These are phyloP conservation scores for Cantharis nigra DNA, from an alignment of 2,888 invertebrate species.

Conservation along the genomic window DNA sequence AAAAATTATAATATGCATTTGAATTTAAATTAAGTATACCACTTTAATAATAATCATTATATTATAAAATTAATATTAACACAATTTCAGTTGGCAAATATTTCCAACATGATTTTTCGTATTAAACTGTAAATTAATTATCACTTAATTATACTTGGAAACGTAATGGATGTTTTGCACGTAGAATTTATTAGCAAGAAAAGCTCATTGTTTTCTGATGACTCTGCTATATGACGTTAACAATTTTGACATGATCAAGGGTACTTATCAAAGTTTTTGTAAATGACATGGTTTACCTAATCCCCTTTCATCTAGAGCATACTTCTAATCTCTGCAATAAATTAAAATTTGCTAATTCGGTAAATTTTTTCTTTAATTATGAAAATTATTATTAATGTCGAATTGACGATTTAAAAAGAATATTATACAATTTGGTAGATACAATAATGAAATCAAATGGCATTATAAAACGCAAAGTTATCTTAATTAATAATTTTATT, in stretches of 20 bases:
- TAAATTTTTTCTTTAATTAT: neutral
- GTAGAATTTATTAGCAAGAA: conserved; percentile 15
- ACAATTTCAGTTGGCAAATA: neutral
- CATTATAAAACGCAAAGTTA: too few relatives aligned
- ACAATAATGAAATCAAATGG: too few relatives aligned
- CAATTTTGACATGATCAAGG: conserved; percentile 24
- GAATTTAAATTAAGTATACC: too few relatives aligned
- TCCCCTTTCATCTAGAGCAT: neutral
- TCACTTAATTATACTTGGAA: neutral
- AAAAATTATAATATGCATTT: too few relatives aligned
- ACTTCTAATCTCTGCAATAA: neutral
- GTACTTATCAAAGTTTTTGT: conserved; percentile 1
- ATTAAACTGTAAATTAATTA: neutral
- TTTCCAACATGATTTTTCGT: neutral
- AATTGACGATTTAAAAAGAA: neutral
- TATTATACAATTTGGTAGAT: too few relatives aligned
- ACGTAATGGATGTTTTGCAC: conserved; percentile 6
- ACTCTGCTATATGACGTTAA: conserved; percentile 25
- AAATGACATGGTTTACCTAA: neutral
- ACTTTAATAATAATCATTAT: too few relatives aligned
- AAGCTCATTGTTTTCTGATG: conserved; percentile 23
- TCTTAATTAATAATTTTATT: too few relatives aligned
- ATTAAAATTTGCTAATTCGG: neutral
- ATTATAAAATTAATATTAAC: neutral
- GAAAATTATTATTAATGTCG: neutral